These are phyloP conservation scores for Nothura maculosa DNA, from an alignment of 2,797 vertebrate genomes.

Conservation along the genomic window DNA sequence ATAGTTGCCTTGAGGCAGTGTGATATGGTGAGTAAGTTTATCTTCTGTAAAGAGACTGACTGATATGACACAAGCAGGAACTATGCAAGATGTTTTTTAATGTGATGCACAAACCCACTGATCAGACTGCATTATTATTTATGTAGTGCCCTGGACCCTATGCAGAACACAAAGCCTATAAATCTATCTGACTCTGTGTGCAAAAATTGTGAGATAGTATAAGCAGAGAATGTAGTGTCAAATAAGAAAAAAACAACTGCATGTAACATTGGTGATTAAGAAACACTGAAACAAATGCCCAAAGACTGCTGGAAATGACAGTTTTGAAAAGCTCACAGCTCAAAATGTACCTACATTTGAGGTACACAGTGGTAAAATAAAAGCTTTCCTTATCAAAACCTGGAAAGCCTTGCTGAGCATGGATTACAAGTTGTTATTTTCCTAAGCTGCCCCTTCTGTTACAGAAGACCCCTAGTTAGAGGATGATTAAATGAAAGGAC, in stretches of 20 bases:
- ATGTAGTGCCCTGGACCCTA: background rate
- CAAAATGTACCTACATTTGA: slow-evolving; percentile 15
- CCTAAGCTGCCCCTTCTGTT: background rate
- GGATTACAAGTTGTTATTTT: slow-evolving; percentile 12
- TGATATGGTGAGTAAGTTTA: slow-evolving; percentile 42
- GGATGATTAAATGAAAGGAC: slow-evolving; percentile 58
- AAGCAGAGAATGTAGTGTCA: background rate
- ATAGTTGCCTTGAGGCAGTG: slow-evolving; percentile 12
- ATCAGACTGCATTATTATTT: slow-evolving; percentile 45
- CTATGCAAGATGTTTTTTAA: slow-evolving; percentile 45
- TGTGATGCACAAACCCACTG: slow-evolving; percentile 43
- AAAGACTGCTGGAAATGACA: background rate
- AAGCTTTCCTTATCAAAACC: slow-evolving; percentile 1
- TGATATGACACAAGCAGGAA: slow-evolving; percentile 32
- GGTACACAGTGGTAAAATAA: background rate
- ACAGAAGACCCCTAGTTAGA: background rate
- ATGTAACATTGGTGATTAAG: slow-evolving; percentile 3
- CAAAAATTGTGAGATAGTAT: slow-evolving; percentile 2
- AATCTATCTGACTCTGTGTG: slow-evolving; percentile 13
- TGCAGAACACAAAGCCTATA: background rate
- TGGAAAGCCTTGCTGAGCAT: background rate
- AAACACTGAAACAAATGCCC: background rate
- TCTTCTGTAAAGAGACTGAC: slow-evolving; percentile 16
- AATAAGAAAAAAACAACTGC: background rate
- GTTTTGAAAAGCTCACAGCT: slow-evolving; percentile 30